These are phyloP conservation scores for Threskiornis aethiopicus DNA, from an alignment of 2,797 vertebrate genomes.

Conservation along the genomic window DNA sequence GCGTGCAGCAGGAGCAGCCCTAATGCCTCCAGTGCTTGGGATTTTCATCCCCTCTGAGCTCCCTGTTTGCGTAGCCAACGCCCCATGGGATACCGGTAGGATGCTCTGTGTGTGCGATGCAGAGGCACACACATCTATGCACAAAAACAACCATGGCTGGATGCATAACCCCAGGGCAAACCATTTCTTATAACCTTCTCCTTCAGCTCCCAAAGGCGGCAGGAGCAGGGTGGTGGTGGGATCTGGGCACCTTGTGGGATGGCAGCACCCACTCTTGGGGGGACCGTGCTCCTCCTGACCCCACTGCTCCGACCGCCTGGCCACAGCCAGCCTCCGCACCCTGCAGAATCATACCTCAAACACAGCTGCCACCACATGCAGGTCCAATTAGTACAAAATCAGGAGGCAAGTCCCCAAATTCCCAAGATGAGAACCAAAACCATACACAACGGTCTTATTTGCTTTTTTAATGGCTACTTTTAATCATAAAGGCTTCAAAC, in stretches of 20 bases:
- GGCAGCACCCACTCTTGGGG: not conserved
- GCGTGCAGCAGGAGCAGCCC: not conserved
- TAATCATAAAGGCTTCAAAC: not conserved
- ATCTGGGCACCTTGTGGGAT: not conserved
- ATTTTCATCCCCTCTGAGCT: not conserved
- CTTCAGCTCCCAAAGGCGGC: not conserved
- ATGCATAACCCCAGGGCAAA: not conserved
- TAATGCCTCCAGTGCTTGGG: not conserved
- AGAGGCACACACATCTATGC: not conserved
- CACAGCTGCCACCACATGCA: not conserved
- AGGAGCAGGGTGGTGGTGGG: not conserved
- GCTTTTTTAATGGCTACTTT: not conserved
- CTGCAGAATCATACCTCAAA: not conserved
- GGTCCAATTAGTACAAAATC: not conserved
- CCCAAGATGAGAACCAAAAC: not conserved
- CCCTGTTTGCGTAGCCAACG: not conserved
- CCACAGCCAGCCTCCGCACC: not conserved
- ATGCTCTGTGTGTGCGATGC: not conserved
- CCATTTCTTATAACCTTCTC: not conserved
- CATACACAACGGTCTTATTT: not conserved
- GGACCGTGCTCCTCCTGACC: not conserved
- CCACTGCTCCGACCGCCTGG: not conserved
- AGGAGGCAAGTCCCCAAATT: not conserved
- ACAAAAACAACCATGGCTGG: not conserved
- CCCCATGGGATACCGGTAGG: rapidly evolving